phyloP scores from a whole-genome alignment of 53 echinoderm and acorn worm genomes.

The Luidia sarsii region DNA sequence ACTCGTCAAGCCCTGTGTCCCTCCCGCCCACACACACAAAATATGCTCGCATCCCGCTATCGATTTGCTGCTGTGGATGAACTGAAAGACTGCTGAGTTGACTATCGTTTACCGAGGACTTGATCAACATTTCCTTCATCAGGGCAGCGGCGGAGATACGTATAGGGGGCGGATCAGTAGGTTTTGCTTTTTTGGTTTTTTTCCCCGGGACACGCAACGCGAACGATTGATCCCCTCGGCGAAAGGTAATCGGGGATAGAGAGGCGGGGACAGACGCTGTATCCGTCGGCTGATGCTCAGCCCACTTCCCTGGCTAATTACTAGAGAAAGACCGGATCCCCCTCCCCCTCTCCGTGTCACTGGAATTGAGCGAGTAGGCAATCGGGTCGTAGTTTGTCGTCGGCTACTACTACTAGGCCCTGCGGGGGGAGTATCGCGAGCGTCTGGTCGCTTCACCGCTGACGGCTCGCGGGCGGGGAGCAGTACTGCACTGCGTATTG shows the following conservation, averaged over 20 bases:
- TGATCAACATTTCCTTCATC: conserved; percentile 35
- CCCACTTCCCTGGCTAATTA: neutral
- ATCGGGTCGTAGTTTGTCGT: too few relatives aligned
- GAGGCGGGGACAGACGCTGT: neutral
- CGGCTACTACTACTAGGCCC: too few relatives aligned
- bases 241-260: neutral
- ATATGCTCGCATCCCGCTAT: too few relatives aligned
- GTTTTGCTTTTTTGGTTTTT: neutral
- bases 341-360: neutral
- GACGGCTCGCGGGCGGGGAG: too few relatives aligned
- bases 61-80: too few relatives aligned
- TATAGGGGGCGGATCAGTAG: too few relatives aligned
- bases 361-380: neutral
- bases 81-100: conserved; percentile 9
- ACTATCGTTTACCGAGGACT: neutral
- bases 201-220: neutral
- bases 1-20: too few relatives aligned
- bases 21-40: too few relatives aligned
- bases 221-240: conserved; percentile 9
- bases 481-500: too few relatives aligned
- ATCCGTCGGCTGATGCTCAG: neutral
- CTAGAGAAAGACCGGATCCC: neutral
- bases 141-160: too few relatives aligned
- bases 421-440: too few relatives aligned
- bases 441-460: too few relatives aligned